These are phyloP conservation scores for Hesperophylax magnus DNA, from an alignment of 1,140 invertebrate genomes.

Conservation along the genomic window DNA sequence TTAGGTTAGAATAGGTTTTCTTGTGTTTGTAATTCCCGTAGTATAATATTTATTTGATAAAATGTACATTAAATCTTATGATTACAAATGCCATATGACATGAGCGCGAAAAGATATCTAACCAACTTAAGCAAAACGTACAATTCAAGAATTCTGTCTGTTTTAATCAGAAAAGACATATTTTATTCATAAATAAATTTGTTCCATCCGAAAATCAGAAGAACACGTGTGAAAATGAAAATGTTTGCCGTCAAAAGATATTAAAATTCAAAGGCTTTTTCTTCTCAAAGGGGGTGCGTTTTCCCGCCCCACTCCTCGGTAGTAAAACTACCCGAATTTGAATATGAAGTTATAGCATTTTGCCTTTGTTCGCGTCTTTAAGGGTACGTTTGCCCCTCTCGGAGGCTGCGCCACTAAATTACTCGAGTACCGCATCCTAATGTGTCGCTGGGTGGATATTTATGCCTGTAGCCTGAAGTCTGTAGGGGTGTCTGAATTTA, in stretches of 20 bases:
- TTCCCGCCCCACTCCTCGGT: background rate
- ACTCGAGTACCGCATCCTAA: constrained; percentile 23
- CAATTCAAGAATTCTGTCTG: too few species aligned
- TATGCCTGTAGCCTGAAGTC: background rate
- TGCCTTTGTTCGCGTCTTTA: constrained; percentile 35
- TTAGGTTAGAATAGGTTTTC: too few species aligned
- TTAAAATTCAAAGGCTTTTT: constrained; percentile 44
- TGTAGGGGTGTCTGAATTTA: too few species aligned
- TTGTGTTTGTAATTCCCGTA: too few species aligned
- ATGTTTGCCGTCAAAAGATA: constrained; percentile 9
- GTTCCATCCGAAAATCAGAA: background rate
- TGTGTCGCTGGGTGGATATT: constrained; percentile 19
- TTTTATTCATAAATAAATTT: too few species aligned
- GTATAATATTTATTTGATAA: too few species aligned
- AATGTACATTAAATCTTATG: too few species aligned
- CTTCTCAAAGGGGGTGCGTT: background rate
- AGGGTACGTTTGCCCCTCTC: constrained; percentile 1
- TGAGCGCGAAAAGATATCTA: too few species aligned
- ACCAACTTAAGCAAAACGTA: too few species aligned
- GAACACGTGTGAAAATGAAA: constrained; percentile 24
- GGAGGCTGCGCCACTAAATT: constrained; percentile 30
- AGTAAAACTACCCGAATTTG: constrained; percentile 42
- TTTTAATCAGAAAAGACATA: too few species aligned
- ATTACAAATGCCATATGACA: too few species aligned
- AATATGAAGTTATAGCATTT: constrained; percentile 42